Percentiles rank a stretch among this genome's conserved stretches.
Evolutionary conservation across 2,113 vertebrate genomes (phyloP).

Genomic region (Hiodon tergisus): DNA sequence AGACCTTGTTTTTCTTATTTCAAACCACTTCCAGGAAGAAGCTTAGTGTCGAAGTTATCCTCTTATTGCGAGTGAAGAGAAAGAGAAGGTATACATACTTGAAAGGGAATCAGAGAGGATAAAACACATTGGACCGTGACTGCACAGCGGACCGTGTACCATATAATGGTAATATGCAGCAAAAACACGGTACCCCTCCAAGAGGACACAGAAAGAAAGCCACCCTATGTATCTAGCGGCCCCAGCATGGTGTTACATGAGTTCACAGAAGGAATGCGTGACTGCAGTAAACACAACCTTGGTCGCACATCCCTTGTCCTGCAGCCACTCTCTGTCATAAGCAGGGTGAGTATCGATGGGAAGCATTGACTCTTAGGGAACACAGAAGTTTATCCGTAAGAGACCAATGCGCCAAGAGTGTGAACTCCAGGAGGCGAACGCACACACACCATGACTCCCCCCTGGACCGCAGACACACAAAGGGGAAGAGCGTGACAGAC

Average conservation of each 20-base stretch:
- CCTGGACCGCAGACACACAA: constrained; percentile 73
- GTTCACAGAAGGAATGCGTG: constrained; percentile 55
- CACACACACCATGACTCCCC: constrained; percentile 62
- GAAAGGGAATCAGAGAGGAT: constrained; percentile 6
- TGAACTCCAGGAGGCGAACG: constrained; percentile 46
- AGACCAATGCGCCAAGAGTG: not conserved
- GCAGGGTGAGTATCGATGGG: not conserved
- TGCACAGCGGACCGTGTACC: constrained; percentile 50
- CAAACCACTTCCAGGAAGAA: constrained; percentile 13
- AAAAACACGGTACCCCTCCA: constrained; percentile 85
- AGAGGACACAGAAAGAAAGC: constrained; percentile 67
- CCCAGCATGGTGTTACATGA: constrained; percentile 64
- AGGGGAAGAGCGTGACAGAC: constrained; percentile 66
- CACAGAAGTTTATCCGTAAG: not conserved
- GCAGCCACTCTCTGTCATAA: constrained; percentile 7
- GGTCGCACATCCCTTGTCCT: constrained; percentile 40
- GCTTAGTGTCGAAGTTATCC: not conserved
- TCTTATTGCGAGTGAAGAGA: not conserved
- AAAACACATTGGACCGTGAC: not conserved
- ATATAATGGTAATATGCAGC: constrained; percentile 80
- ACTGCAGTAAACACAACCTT: constrained; percentile 30
- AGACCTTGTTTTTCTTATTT: not conserved
- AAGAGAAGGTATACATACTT: not conserved
- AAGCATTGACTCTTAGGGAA: not conserved
- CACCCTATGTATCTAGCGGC: constrained; percentile 77